These are phyloP conservation scores for Grallaria varia DNA, from an alignment of 2,113 vertebrate genomes.

Conservation along the genomic window DNA sequence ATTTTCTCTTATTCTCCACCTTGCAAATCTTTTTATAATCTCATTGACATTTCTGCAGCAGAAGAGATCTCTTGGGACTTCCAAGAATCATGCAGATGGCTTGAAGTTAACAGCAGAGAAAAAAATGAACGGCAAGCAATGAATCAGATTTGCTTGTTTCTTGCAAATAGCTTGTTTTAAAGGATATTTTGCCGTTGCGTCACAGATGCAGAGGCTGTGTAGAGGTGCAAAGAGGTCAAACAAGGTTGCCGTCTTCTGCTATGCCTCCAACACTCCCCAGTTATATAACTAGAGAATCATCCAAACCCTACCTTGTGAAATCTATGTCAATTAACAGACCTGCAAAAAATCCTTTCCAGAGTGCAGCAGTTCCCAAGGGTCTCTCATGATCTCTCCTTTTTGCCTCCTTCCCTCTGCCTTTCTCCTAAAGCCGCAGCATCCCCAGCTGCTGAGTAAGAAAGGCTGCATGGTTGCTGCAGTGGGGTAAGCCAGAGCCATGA, in stretches of 20 bases:
- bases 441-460: neutral
- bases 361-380: neutral
- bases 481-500: neutral
- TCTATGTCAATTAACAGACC: neutral
- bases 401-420: neutral
- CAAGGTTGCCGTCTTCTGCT: neutral
- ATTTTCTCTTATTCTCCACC: neutral
- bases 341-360: neutral
- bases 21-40: neutral
- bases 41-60: neutral
- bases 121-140: neutral
- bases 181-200: neutral
- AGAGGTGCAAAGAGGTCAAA: neutral
- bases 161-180: neutral
- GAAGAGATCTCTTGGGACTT: neutral
- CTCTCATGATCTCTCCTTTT: neutral
- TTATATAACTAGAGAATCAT: neutral
- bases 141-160: neutral
- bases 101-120: neutral
- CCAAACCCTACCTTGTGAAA: neutral
- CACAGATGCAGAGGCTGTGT: neutral
- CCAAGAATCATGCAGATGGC: neutral
- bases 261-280: neutral
- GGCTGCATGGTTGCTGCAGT: neutral
- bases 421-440: neutral